Evolutionary conservation across 2,888 invertebrate species (phyloP).

Genomic region (Glaucopsyche alexis): DNA sequence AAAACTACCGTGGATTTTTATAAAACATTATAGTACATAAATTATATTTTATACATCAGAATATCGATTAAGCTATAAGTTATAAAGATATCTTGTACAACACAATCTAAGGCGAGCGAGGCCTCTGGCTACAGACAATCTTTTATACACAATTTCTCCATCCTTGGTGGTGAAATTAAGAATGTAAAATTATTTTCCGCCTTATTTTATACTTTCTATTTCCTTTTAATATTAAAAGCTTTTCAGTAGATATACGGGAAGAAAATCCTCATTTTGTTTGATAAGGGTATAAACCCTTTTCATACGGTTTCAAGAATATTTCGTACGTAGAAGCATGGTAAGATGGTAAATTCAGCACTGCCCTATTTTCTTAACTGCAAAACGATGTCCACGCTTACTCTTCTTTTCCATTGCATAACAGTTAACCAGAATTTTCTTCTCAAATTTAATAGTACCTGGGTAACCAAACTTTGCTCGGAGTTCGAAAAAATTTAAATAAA

Average conservation of each 20-base stretch:
- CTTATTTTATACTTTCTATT: not conserved
- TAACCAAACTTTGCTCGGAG: no score
- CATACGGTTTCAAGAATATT: slow-evolving; percentile 18
- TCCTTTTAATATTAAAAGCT: slow-evolving; percentile 4
- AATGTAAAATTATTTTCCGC: not conserved
- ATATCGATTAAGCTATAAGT: no score
- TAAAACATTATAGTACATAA: no score
- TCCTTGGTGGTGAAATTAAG: not conserved
- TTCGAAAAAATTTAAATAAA: no score
- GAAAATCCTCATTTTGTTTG: slow-evolving; percentile 23
- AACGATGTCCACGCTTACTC: no score
- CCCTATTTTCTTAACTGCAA: not conserved
- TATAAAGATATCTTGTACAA: no score
- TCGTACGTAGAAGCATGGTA: not conserved
- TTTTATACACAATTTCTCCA: not conserved
- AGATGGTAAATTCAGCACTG: not conserved
- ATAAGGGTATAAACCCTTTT: slow-evolving; percentile 30
- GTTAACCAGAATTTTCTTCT: no score
- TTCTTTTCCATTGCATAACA: no score
- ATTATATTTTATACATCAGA: no score
- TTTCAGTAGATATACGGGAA: not conserved
- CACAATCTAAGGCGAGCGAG: no score
- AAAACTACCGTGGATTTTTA: no score
- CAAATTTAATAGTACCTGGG: no score
- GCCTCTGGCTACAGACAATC: not conserved